Evolutionary conservation across 2,888 invertebrate species (phyloP).

Genomic region (Hypselothyrea guttata): DNA sequence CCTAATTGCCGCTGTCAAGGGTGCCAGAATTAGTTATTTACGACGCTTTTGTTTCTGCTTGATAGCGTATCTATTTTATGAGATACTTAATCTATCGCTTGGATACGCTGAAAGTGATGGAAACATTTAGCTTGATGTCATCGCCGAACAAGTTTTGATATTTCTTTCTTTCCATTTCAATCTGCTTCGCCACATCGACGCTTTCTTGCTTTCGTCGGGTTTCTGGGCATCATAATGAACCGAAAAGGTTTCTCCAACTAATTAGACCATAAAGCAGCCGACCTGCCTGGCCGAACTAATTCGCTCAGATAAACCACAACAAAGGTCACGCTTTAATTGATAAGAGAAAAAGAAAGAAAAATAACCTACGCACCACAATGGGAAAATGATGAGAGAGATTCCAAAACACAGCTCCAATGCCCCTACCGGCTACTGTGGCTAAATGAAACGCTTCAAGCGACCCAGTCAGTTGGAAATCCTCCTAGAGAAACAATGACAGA

Average conservation of each 20-base stretch:
- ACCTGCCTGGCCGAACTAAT: conserved; percentile 64
- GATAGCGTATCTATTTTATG: conserved; percentile 55
- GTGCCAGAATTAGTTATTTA: conserved; percentile 51
- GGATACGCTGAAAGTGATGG: conserved; percentile 23
- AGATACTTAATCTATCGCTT: conserved; percentile 20
- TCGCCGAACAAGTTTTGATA: conserved; percentile 44
- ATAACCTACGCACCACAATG: conserved; percentile 7
- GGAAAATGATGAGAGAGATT: conserved; percentile 24
- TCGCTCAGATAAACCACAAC: conserved; percentile 72
- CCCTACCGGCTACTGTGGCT: conserved; percentile 50
- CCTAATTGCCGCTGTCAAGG: conserved; percentile 46
- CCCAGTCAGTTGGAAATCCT: conserved; percentile 59
- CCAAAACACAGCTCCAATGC: conserved; percentile 12
- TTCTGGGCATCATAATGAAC: conserved; percentile 42
- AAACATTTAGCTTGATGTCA: conserved; percentile 57
- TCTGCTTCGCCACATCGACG: conserved; percentile 4
- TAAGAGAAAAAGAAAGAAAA: conserved; percentile 46
- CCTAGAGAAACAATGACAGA: conserved; percentile 48
- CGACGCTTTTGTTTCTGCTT: conserved; percentile 8
- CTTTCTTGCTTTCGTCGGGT: conserved; percentile 18
- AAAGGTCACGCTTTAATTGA: conserved; percentile 77
- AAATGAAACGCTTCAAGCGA: conserved; percentile 37
- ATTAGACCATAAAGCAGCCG: conserved; percentile 73
- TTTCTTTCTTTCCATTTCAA: conserved; percentile 30
- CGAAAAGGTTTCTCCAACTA: conserved; percentile 65